Evolutionary conservation across 2,797 vertebrate genomes (phyloP).

Genomic region (Sparus aurata): DNA sequence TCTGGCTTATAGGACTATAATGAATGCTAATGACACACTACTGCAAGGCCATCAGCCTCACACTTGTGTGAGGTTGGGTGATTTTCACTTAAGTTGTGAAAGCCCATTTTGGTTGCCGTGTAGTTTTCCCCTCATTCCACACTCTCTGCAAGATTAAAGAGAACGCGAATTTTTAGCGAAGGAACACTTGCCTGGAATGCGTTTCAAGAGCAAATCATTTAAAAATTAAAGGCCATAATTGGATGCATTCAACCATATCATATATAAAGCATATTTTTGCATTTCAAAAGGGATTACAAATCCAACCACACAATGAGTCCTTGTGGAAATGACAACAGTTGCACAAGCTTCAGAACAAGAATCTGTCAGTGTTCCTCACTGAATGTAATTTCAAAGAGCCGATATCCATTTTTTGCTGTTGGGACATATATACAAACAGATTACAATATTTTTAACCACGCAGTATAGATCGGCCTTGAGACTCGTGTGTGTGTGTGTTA

Average conservation of each 20-base stretch:
- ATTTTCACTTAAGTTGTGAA: slow-evolving; percentile 81
- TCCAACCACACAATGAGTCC: slow-evolving; percentile 72
- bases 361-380: slow-evolving; percentile 57
- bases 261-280: slow-evolving; percentile 80
- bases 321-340: slow-evolving; percentile 76
- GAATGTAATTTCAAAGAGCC: slow-evolving; percentile 60
- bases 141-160: slow-evolving; percentile 60
- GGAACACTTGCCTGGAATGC: slow-evolving; percentile 61
- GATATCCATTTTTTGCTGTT: slow-evolving; percentile 43
- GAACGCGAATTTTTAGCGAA: slow-evolving; percentile 45
- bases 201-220: slow-evolving; percentile 73
- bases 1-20: slow-evolving; percentile 87
- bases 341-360: slow-evolving; percentile 69
- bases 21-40: slow-evolving; percentile 89
- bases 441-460: slow-evolving; percentile 35
- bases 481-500: slow-evolving; percentile 11
- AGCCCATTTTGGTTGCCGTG: slow-evolving; percentile 60
- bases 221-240: slow-evolving; percentile 78
- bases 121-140: slow-evolving; percentile 50
- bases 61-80: slow-evolving; percentile 80
- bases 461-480: slow-evolving; percentile 48
- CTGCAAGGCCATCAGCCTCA: slow-evolving; percentile 80
- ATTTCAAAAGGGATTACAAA: slow-evolving; percentile 82
- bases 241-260: slow-evolving; percentile 79
- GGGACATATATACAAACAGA: slow-evolving; percentile 65